A percentile compares a stretch with the other conserved stretches of the same genome.
Evolutionary conservation across 2,888 invertebrate species (phyloP).

Genomic region (Caenorhabditis afra): DNA sequence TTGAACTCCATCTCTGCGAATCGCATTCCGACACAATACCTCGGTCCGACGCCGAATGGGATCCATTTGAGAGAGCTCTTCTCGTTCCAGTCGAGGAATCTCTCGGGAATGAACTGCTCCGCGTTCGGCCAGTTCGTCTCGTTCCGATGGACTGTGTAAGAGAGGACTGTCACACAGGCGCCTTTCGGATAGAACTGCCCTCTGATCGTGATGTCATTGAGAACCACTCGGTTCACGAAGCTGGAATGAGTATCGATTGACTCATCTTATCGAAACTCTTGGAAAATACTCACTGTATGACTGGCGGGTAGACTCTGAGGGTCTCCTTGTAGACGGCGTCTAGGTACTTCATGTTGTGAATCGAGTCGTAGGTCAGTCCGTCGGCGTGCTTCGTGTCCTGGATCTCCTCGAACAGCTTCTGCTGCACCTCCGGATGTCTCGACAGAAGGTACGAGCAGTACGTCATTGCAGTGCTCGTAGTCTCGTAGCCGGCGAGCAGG

Average conservation of each 20-base stretch:
- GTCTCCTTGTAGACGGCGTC: constrained; percentile 77
- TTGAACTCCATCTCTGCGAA: constrained; percentile 79
- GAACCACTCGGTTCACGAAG: constrained; percentile 69
- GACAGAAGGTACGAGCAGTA: constrained; percentile 82
- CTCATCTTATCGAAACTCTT: not conserved
- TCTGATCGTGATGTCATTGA: constrained; percentile 63
- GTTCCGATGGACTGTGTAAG: constrained; percentile 58
- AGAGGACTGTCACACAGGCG: constrained; percentile 49
- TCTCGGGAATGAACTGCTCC: constrained; percentile 71
- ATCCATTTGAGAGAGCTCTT: constrained; percentile 69
- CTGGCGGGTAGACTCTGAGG: constrained; percentile 74
- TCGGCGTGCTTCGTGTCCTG: constrained; percentile 71
- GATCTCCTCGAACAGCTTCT: constrained; percentile 82
- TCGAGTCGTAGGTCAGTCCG: constrained; percentile 55
- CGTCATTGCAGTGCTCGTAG: constrained; percentile 82
- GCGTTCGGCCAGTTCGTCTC: constrained; percentile 70
- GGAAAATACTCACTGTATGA: constrained; percentile 66
- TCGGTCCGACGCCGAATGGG: constrained; percentile 76
- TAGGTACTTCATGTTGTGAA: constrained; percentile 72
- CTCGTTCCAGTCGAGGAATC: constrained; percentile 60
- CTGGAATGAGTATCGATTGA: constrained; percentile 42
- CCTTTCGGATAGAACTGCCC: constrained; percentile 64
- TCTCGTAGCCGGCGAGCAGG: constrained; percentile 83
- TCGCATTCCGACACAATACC: constrained; percentile 76
- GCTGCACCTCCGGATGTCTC: constrained; percentile 82